Conservation (phyloP, 1,140 invertebrate species). For the Bicyclus anynana region DNA sequence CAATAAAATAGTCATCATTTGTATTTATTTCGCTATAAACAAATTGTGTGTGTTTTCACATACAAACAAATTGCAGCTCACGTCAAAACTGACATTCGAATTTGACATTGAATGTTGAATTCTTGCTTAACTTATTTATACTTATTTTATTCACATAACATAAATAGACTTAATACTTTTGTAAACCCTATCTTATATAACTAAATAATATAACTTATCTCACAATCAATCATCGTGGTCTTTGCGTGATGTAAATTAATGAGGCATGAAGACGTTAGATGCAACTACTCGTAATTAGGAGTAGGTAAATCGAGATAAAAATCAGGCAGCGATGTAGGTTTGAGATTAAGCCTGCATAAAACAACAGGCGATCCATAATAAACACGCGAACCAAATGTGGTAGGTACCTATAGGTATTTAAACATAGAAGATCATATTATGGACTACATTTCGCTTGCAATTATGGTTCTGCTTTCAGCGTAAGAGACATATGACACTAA, state of each 20-base stretch:
- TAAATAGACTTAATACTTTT: conserved; percentile 62
- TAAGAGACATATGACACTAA: too few species aligned
- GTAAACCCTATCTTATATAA: conserved; percentile 36
- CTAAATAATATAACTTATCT: conserved; percentile 39
- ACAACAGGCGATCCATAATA: too few species aligned
- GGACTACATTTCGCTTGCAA: too few species aligned
- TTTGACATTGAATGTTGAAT: conserved; percentile 28
- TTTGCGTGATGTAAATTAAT: conserved; percentile 9
- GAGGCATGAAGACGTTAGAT: background rate
- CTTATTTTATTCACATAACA: conserved; percentile 51
- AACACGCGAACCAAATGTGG: too few species aligned
- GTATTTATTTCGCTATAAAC: conserved; percentile 39
- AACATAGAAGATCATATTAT: too few species aligned
- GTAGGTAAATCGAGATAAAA: background rate
- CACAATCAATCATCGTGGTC: conserved; percentile 22
- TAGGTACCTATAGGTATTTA: too few species aligned
- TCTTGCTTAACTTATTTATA: conserved; percentile 20
- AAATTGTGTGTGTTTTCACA: conserved; percentile 31
- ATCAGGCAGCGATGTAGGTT: background rate
- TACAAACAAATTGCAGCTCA: conserved; percentile 17
- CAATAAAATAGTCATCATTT: conserved; percentile 16
- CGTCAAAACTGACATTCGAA: conserved; percentile 36
- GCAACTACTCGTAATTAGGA: background rate
- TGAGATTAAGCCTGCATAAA: background rate
- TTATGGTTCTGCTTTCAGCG: too few species aligned